These are phyloP conservation scores for Callyntrura guangdongensis DNA, from an alignment of 2,888 invertebrate species.

Conservation along the genomic window DNA sequence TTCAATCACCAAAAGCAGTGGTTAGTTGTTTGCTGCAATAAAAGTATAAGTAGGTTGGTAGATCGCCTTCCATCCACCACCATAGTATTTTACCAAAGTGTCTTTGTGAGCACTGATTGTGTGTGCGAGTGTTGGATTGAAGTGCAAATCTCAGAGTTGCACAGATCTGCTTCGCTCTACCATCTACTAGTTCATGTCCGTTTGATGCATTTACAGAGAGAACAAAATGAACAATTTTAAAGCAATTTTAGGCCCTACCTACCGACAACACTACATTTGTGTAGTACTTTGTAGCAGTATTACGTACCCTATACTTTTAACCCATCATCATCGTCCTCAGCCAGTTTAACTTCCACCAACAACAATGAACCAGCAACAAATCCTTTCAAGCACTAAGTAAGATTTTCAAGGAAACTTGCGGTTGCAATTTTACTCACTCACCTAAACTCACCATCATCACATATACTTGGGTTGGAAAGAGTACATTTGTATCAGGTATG, in stretches of 20 bases:
- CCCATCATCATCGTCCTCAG: neutral
- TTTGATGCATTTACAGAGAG: neutral
- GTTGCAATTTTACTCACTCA: constrained; percentile 59
- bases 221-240: neutral
- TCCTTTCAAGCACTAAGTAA: constrained; percentile 43
- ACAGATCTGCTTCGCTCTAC: neutral
- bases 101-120: constrained; percentile 50
- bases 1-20: constrained; percentile 57
- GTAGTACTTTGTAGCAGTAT: too few relatives aligned
- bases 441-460: neutral
- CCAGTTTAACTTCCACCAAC: neutral
- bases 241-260: neutral
- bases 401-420: constrained; percentile 67
- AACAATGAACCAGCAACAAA: neutral
- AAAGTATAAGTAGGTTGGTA: constrained; percentile 52
- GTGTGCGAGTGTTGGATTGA: neutral
- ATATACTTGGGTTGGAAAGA: too few relatives aligned
- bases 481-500: neutral
- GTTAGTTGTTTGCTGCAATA: constrained; percentile 45
- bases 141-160: constrained; percentile 34
- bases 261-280: neutral
- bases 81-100: neutral
- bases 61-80: constrained; percentile 43
- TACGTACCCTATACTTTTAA: neutral
- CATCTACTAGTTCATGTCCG: neutral